Base-by-base conservation (phyloP, 2,888 invertebrate species). In the Zele albiditarsus region DNA sequence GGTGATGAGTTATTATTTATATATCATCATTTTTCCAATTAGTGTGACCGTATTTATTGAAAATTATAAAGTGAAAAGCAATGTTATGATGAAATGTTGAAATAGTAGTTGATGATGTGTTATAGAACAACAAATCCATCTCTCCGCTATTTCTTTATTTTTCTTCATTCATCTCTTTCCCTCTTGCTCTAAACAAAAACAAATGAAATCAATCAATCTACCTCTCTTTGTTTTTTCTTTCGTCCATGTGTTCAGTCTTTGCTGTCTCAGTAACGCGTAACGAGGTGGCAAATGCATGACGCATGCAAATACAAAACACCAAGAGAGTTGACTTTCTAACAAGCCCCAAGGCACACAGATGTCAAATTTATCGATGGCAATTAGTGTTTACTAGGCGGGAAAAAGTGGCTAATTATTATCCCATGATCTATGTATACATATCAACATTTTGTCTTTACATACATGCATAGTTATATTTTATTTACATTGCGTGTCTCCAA, bases 291-390 rank as follows among this genome's bases (percentile, higher is more conserved):
- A 73, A 73, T 68, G 73, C 68, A 76, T 73, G 71, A 76, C 72
- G 76, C 76, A 73, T 76, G 76, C 62, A 76, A 76, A 73, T 76
- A 53, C 42, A 53, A 66, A 67, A 33, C 60, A 31, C 25, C 28
- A 31, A 49, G 75, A 71, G 60, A 62, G 73, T 66, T 73, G 53
- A 78, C 81, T 82, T 82, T 82, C 80, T 80, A 81, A 78, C 77
- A 58, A 73, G 66, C 66, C 73, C 65, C 66, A 27, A 33, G 73
- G 66, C 66, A 42, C 23, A 58, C 57, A 66, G 74, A 78, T 81
- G 79, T 80, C 81, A 80, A 80, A 80, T 78, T 82, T 80, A 80
- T 81, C 80, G 79, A 75, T 71, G 76, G 76, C 78, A 82, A 82
- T 81, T 80, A 78, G 79, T 70, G 58, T 63, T 46, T 49, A 66